phyloP scores from a whole-genome alignment of 2,113 vertebrate genomes.

The Neoarius graeffei region DNA sequence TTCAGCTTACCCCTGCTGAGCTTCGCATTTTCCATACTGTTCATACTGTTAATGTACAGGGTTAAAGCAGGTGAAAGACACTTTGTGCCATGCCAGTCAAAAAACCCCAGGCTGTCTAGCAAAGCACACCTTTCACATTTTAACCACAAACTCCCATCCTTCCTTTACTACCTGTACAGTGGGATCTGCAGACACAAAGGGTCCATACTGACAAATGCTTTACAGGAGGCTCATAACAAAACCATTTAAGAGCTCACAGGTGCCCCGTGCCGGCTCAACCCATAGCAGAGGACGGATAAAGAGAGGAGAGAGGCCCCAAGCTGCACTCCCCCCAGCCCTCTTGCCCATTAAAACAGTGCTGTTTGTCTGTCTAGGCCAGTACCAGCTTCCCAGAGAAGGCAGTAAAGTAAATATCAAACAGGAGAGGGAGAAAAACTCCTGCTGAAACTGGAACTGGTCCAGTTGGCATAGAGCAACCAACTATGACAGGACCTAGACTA shows the following conservation, averaged over 20 bases:
- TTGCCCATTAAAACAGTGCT: constrained; percentile 60
- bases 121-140: background rate
- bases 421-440: constrained; percentile 70
- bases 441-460: constrained; percentile 71
- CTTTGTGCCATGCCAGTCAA: constrained; percentile 27
- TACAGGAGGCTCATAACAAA: constrained; percentile 43
- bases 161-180: constrained; percentile 1
- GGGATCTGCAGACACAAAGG: constrained; percentile 18
- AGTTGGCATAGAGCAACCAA: constrained; percentile 66
- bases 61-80: constrained; percentile 19
- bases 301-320: constrained; percentile 38
- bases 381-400: constrained; percentile 66
- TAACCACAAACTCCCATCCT: constrained; percentile 23
- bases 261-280: constrained; percentile 46
- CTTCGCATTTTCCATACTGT: constrained; percentile 29
- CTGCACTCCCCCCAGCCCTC: constrained; percentile 49
- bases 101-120: background rate
- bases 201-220: constrained; percentile 30
- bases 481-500: constrained; percentile 68
- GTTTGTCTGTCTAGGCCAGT: constrained; percentile 66
- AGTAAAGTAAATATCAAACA: constrained; percentile 78
- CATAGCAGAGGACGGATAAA: constrained; percentile 50
- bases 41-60: constrained; percentile 26
- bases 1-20: constrained; percentile 26
- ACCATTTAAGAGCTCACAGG: constrained; percentile 52